phyloP scores from a whole-genome alignment of 2,888 invertebrate genomes.

The Phrixothrix hirtus region DNA sequence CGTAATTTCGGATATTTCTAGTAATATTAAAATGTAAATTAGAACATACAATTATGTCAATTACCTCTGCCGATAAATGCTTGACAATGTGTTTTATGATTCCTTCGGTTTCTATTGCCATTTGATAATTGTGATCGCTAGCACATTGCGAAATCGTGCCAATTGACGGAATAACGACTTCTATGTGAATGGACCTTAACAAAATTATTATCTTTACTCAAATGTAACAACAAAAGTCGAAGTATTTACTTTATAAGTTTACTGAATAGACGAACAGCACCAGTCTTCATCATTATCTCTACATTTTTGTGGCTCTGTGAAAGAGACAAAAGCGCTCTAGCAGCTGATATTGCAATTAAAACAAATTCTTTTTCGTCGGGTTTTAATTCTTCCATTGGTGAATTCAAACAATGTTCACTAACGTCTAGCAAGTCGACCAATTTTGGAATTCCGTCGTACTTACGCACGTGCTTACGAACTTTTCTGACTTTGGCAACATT shows the following conservation, averaged over 20 bases:
- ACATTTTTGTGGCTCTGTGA: slow-evolving; percentile 62
- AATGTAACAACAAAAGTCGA: too few species aligned
- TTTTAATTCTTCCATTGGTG: slow-evolving; percentile 64
- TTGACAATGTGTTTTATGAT: slow-evolving; percentile 86
- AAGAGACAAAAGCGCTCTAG: slow-evolving; percentile 86
- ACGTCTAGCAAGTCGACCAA: slow-evolving; percentile 83
- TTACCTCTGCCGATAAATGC: slow-evolving; percentile 64
- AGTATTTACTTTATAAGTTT: slow-evolving; percentile 68
- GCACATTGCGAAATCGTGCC: slow-evolving; percentile 75
- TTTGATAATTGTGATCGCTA: slow-evolving; percentile 64
- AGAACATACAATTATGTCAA: too few species aligned
- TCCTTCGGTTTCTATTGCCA: slow-evolving; percentile 85
- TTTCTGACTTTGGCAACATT: slow-evolving; percentile 82
- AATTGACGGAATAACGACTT: slow-evolving; percentile 85
- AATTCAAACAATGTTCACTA: slow-evolving; percentile 62
- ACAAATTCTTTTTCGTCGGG: slow-evolving; percentile 66
- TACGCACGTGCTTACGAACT: slow-evolving; percentile 50
- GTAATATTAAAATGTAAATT: not conserved
- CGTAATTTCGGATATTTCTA: slow-evolving; percentile 52
- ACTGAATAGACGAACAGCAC: slow-evolving; percentile 76
- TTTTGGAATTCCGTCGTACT: slow-evolving; percentile 59
- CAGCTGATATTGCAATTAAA: slow-evolving; percentile 76
- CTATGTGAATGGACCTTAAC: slow-evolving; percentile 70
- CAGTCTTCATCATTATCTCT: slow-evolving; percentile 72
- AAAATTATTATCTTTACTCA: too few species aligned